Evolutionary conservation across 2,797 vertebrate species (phyloP).

Genomic region (Lagorchestes hirsutus): DNA sequence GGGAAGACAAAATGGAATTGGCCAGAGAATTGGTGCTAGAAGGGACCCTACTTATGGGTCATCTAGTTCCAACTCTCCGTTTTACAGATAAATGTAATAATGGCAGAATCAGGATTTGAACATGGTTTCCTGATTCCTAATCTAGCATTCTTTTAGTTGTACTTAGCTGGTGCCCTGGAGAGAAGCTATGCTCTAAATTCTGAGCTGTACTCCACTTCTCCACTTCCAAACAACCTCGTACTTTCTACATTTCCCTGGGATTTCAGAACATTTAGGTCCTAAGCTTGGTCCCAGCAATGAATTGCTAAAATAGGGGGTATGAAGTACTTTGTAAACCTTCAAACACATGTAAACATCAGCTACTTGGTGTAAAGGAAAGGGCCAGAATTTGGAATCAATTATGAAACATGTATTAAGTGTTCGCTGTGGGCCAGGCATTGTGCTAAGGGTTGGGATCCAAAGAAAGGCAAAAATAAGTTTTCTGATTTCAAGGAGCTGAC

Average conservation of each 20-base stretch:
- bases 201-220: background rate
- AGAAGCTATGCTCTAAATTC: background rate
- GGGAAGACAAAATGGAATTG: background rate
- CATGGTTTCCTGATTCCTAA: background rate
- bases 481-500: background rate
- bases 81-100: background rate
- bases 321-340: background rate
- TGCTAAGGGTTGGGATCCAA: background rate
- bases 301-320: background rate
- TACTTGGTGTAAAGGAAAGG: background rate
- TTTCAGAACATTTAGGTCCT: background rate
- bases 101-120: background rate
- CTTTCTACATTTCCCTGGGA: background rate
- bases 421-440: background rate
- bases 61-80: background rate
- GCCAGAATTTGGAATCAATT: background rate
- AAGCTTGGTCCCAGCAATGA: background rate
- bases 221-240: background rate
- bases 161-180: background rate
- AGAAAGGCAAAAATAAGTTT: background rate
- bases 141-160: background rate
- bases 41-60: background rate
- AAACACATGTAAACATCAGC: background rate
- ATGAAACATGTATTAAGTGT: background rate
- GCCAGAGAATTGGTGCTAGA: background rate